Conservation (phyloP, 2,888 invertebrate genomes). For the Heliothis peltigera region DNA sequence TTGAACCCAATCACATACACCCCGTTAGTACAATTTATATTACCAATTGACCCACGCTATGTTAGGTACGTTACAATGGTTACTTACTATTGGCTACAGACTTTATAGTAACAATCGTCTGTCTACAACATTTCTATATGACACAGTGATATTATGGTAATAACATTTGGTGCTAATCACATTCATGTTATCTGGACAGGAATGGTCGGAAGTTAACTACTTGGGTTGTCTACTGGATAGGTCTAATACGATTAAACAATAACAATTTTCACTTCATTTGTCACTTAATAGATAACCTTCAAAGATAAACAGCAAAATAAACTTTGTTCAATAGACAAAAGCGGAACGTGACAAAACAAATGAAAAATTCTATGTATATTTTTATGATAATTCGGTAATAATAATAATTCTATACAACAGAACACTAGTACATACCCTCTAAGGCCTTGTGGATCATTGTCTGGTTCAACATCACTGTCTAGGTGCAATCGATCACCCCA, state of each 20-base stretch:
- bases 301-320: slow-evolving; percentile 29
- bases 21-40: slow-evolving; percentile 69
- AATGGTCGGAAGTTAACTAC: slow-evolving; percentile 53
- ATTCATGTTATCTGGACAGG: slow-evolving; percentile 54
- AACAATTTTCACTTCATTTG: slow-evolving; percentile 50
- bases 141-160: slow-evolving; percentile 46
- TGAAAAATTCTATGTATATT: slow-evolving; percentile 42
- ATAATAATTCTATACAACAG: background rate
- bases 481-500: slow-evolving; percentile 94
- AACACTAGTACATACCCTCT: slow-evolving; percentile 90
- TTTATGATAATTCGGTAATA: slow-evolving; percentile 13
- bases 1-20: slow-evolving; percentile 76
- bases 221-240: slow-evolving; percentile 51
- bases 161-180: slow-evolving; percentile 50
- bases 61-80: slow-evolving; percentile 67
- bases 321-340: slow-evolving; percentile 40
- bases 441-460: slow-evolving; percentile 90
- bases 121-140: slow-evolving; percentile 66
- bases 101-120: slow-evolving; percentile 54
- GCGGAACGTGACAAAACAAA: slow-evolving; percentile 57
- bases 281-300: slow-evolving; percentile 37
- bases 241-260: slow-evolving; percentile 46
- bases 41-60: slow-evolving; percentile 60
- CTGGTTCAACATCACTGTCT: slow-evolving; percentile 91
- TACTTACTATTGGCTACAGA: slow-evolving; percentile 67